Evolutionary conservation across 2,113 vertebrate genomes (phyloP).

Genomic region (Coturnix japonica): DNA sequence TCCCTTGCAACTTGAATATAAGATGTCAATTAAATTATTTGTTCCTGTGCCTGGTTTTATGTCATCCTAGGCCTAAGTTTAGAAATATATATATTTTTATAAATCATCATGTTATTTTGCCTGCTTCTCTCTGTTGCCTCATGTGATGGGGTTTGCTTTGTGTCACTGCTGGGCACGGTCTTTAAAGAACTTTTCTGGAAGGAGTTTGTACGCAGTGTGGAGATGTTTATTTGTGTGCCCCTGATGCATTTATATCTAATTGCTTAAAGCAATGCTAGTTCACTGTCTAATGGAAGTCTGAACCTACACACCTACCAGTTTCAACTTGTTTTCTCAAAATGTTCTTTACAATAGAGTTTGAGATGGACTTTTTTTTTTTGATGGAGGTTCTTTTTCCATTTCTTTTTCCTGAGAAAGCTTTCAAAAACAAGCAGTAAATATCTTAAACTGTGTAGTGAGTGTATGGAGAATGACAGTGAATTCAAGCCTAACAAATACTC

Average conservation of each 20-base stretch:
- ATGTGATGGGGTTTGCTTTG: too few relatives aligned
- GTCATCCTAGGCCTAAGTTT: background rate
- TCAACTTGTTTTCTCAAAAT: background rate
- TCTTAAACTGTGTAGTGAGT: background rate
- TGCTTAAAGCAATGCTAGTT: background rate
- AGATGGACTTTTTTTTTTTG: background rate
- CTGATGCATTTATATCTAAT: background rate
- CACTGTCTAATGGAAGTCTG: background rate
- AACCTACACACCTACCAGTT: background rate
- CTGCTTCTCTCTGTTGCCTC: background rate
- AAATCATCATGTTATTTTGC: background rate
- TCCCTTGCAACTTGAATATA: background rate
- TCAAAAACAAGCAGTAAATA: background rate
- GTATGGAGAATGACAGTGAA: background rate
- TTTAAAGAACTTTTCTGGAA: background rate
- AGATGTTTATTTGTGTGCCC: background rate
- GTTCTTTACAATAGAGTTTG: background rate
- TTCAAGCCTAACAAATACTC: background rate
- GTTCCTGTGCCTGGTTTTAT: background rate
- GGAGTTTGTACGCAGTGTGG: background rate
- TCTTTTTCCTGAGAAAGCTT: background rate
- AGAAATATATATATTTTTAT: background rate
- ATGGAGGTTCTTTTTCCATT: background rate
- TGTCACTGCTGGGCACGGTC: accelerated
- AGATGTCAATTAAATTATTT: background rate